Percentiles rank a stretch among this genome's conserved stretches.
phyloP scores from a whole-genome alignment of 2,888 invertebrate genomes.

The Maniola hyperantus region DNA sequence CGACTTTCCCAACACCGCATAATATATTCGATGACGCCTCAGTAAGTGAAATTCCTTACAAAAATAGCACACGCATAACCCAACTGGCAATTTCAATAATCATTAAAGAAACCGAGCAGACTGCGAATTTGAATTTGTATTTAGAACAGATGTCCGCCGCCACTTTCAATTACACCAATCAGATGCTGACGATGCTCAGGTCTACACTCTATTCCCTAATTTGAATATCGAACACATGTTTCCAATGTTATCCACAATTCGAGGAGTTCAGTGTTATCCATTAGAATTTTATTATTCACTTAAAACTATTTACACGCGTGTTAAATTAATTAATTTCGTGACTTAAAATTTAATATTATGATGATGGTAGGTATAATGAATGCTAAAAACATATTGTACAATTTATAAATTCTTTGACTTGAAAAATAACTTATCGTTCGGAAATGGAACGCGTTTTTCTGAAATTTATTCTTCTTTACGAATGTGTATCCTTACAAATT shows the following conservation, averaged over 20 bases:
- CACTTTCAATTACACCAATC: slow-evolving; percentile 61
- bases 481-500: too few relatives aligned
- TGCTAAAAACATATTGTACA: not conserved
- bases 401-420: not conserved
- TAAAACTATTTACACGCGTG: not conserved
- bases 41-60: slow-evolving; percentile 57
- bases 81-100: slow-evolving; percentile 76
- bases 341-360: not conserved
- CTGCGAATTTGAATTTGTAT: slow-evolving; percentile 59
- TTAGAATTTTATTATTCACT: slow-evolving; percentile 21
- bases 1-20: slow-evolving; percentile 30
- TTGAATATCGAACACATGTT: slow-evolving; percentile 59
- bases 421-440: not conserved
- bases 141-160: slow-evolving; percentile 61
- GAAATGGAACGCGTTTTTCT: not conserved
- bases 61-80: slow-evolving; percentile 65
- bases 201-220: slow-evolving; percentile 57
- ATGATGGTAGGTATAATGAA: not conserved
- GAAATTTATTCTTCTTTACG: too few relatives aligned
- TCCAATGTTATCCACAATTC: slow-evolving; percentile 32
- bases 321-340: not conserved
- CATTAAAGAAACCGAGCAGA: slow-evolving; percentile 68
- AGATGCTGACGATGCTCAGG: slow-evolving; percentile 53
- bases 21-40: slow-evolving; percentile 38
- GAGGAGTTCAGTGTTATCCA: slow-evolving; percentile 22